phyloP scores from a whole-genome alignment of 2,113 vertebrate genomes.

The Mugil cephalus region DNA sequence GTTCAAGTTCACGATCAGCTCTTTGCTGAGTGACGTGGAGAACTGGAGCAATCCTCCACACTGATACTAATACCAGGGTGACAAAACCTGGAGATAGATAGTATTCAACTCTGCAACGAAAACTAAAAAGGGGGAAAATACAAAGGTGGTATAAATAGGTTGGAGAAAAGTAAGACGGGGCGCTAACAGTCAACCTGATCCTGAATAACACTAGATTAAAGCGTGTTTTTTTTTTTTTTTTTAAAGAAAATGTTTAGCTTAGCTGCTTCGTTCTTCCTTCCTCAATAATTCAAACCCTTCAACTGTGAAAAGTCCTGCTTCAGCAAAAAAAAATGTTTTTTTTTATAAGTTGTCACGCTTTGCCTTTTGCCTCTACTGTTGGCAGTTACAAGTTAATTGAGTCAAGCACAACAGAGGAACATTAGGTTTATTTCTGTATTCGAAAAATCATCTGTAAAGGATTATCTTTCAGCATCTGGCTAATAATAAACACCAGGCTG shows the following conservation, averaged over 20 bases:
- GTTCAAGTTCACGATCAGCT: constrained; percentile 37
- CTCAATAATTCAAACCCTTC: background rate
- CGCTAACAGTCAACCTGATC: too few relatives aligned
- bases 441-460: background rate
- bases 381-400: background rate
- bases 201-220: too few relatives aligned
- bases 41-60: constrained; percentile 16
- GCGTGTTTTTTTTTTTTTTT: background rate
- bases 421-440: background rate
- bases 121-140: constrained; percentile 16
- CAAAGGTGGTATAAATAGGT: background rate
- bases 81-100: background rate
- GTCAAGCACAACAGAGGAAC: background rate
- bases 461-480: background rate
- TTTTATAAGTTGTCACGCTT: background rate
- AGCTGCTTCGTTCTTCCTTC: background rate
- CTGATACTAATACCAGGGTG: background rate
- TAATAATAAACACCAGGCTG: background rate
- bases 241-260: background rate
- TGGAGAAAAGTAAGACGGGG: too few relatives aligned
- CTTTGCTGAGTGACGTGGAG: constrained; percentile 32
- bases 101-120: background rate
- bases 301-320: background rate
- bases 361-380: background rate
- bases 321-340: background rate